Percentiles rank a stretch among this genome's conserved stretches.
phyloP scores from a whole-genome alignment of 1,140 invertebrate species.

The Rhizoglyphus robini region DNA sequence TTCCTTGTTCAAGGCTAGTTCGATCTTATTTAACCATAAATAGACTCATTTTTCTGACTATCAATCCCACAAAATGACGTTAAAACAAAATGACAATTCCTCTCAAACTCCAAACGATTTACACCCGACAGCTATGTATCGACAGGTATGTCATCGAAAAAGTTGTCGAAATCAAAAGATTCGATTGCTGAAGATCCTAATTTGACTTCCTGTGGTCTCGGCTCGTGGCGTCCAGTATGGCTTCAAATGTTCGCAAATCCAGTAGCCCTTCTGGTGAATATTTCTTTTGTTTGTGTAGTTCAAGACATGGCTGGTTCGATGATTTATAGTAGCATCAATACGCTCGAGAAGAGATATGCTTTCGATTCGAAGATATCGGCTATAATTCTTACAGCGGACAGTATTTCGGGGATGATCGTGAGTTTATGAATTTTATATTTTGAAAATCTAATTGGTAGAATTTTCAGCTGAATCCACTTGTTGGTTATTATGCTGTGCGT shows the following conservation, averaged over 20 bases:
- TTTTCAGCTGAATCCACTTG: constrained; percentile 29
- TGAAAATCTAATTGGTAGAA: background rate
- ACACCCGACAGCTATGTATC: too few species aligned
- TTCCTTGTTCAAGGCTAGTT: too few species aligned
- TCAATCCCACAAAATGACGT: too few species aligned
- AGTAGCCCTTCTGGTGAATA: constrained; percentile 54
- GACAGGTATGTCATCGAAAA: too few species aligned
- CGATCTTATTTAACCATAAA: too few species aligned
- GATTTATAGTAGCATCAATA: constrained; percentile 49
- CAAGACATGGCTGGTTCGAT: constrained; percentile 61
- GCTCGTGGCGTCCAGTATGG: constrained; percentile 32
- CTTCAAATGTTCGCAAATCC: constrained; percentile 55
- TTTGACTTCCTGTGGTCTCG: constrained; percentile 7
- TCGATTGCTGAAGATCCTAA: too few species aligned
- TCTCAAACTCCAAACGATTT: too few species aligned
- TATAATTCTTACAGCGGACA: constrained; percentile 32
- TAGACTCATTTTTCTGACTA: too few species aligned
- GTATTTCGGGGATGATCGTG: constrained; percentile 22
- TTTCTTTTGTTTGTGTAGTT: constrained; percentile 53
- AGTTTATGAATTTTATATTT: background rate
- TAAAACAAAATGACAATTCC: too few species aligned
- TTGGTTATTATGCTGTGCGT: constrained; percentile 50
- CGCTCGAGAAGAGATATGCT: constrained; percentile 62
- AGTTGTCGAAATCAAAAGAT: too few species aligned
- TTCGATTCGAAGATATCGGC: constrained; percentile 58